Percentiles rank a stretch among this genome's conserved stretches.
phyloP scores from a whole-genome alignment of 2,113 vertebrate genomes.

The Caretta caretta region DNA sequence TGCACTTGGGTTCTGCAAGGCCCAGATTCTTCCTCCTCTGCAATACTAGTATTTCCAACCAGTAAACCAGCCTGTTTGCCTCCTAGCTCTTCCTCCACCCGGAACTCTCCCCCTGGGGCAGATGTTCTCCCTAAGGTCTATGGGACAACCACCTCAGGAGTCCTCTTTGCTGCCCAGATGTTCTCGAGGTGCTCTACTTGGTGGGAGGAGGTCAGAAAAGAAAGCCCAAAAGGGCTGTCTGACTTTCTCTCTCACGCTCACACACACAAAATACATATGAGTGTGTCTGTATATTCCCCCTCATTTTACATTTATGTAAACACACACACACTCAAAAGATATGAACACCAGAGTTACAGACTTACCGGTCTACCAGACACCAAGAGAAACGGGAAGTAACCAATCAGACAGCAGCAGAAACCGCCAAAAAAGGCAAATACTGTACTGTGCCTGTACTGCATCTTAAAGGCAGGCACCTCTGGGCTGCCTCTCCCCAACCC shows the following conservation, averaged over 20 bases:
- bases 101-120: background rate
- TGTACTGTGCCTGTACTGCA: too few relatives aligned
- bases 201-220: background rate
- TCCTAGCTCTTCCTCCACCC: background rate
- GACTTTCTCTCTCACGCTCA: background rate
- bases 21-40: background rate
- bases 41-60: background rate
- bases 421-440: too few relatives aligned
- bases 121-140: background rate
- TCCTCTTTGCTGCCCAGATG: background rate
- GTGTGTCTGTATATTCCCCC: background rate
- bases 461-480: too few relatives aligned
- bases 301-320: background rate
- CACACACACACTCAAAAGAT: rapidly evolving
- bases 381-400: too few relatives aligned
- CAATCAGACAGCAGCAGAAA: too few relatives aligned
- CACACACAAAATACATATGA: background rate
- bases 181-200: rapidly evolving
- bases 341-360: background rate
- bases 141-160: background rate
- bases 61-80: background rate
- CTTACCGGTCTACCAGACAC: background rate
- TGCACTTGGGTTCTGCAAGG: background rate
- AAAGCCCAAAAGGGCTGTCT: background rate
- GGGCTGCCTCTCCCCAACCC: too few relatives aligned